These are phyloP conservation scores for Seriola aureovittata DNA, from an alignment of 2,113 vertebrate genomes.

Conservation along the genomic window DNA sequence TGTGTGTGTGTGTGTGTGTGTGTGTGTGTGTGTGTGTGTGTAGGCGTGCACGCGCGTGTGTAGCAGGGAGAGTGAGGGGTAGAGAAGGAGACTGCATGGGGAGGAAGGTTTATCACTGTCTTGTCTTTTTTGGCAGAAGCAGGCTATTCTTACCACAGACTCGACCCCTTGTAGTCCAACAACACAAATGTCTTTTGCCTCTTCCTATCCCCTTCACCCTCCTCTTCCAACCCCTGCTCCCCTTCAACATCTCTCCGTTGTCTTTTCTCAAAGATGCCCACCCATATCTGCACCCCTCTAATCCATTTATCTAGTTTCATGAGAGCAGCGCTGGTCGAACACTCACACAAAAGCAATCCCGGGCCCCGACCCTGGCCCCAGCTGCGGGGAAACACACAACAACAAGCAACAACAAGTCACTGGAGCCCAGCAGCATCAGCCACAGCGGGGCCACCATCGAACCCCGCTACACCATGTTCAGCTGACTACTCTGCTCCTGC, in stretches of 20 bases:
- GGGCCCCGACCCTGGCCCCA: slow-evolving; percentile 32
- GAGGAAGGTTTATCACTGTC: slow-evolving; percentile 93
- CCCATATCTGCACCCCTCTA: slow-evolving; percentile 87
- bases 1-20: slow-evolving; percentile 32
- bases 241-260: slow-evolving; percentile 82
- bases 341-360: slow-evolving; percentile 82
- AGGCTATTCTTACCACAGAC: slow-evolving; percentile 83
- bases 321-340: slow-evolving; percentile 83
- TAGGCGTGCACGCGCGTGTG: slow-evolving; percentile 30
- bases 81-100: slow-evolving; percentile 83
- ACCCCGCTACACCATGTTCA: slow-evolving; percentile 72
- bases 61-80: slow-evolving; percentile 64
- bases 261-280: slow-evolving; percentile 86
- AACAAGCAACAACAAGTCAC: slow-evolving; percentile 76
- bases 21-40: slow-evolving; percentile 54
- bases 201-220: slow-evolving; percentile 61
- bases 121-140: slow-evolving; percentile 88
- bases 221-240: slow-evolving; percentile 60
- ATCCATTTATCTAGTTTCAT: slow-evolving; percentile 90
- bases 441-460: slow-evolving; percentile 79
- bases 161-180: slow-evolving; percentile 82
- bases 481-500: slow-evolving; percentile 69
- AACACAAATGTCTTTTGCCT: slow-evolving; percentile 83
- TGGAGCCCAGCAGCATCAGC: slow-evolving; percentile 81
- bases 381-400: slow-evolving; percentile 60